Evolutionary conservation across 2,888 invertebrate genomes (phyloP).

Genomic region (Creontiades dilutus): DNA sequence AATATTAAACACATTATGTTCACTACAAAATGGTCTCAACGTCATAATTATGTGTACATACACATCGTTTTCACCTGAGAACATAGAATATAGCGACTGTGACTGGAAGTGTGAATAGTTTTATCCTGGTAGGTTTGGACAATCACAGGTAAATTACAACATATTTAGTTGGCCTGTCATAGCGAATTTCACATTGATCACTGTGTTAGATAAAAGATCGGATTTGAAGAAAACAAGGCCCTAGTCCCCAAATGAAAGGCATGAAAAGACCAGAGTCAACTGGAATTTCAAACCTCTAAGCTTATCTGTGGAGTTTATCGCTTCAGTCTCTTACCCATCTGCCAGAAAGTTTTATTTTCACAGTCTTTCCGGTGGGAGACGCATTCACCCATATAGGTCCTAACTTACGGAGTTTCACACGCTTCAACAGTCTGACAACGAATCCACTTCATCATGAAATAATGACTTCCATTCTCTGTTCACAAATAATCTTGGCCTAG

Average conservation of each 20-base stretch:
- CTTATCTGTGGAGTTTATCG: conserved; percentile 32
- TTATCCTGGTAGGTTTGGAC: no score
- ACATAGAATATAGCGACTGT: no score
- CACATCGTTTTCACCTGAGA: no score
- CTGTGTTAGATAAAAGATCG: no score
- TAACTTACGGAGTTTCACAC: conserved; percentile 11
- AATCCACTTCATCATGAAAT: conserved; percentile 14
- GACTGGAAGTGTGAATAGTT: no score
- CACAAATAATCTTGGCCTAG: background rate
- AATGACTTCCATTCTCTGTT: background rate
- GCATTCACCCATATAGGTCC: conserved; percentile 10
- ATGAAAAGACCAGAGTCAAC: background rate
- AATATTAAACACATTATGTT: no score
- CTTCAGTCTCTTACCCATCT: background rate
- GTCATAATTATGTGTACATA: no score
- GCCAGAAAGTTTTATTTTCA: conserved; percentile 2
- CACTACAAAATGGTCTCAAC: no score
- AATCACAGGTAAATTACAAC: no score
- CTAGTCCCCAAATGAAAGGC: background rate
- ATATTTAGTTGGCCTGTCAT: no score
- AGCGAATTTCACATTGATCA: no score
- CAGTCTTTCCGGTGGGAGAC: background rate
- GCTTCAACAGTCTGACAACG: conserved; percentile 8
- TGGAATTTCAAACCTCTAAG: conserved; percentile 1
- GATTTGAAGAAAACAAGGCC: background rate